phyloP scores from a whole-genome alignment of 2,888 invertebrate species.

The Phasia obesa region DNA sequence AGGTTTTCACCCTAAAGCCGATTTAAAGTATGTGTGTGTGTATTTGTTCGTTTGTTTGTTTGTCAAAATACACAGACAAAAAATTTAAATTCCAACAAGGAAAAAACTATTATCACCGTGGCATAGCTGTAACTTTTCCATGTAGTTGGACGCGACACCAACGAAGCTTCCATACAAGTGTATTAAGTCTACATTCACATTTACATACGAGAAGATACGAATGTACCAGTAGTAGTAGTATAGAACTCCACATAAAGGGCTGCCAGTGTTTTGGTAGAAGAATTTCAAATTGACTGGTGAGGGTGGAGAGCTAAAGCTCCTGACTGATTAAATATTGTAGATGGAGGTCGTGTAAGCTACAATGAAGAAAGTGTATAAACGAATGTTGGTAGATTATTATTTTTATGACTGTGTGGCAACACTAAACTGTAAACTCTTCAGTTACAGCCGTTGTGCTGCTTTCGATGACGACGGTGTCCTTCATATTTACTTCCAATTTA shows the following conservation, averaged over 20 bases:
- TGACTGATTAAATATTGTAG: slow-evolving; percentile 49
- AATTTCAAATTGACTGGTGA: slow-evolving; percentile 19
- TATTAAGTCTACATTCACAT: not conserved
- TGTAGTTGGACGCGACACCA: no score
- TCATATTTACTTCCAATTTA: slow-evolving; percentile 59
- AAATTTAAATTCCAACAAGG: slow-evolving; percentile 43
- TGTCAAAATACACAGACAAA: slow-evolving; percentile 30
- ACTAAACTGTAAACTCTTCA: slow-evolving; percentile 43
- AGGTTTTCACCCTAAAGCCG: slow-evolving; percentile 68
- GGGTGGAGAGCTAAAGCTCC: slow-evolving; percentile 25
- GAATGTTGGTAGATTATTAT: slow-evolving; percentile 22
- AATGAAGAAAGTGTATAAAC: slow-evolving; percentile 3
- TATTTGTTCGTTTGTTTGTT: slow-evolving; percentile 26
- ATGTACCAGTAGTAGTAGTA: not conserved
- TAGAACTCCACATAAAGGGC: not conserved
- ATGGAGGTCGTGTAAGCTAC: slow-evolving; percentile 55
- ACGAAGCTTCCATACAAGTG: no score
- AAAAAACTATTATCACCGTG: slow-evolving; percentile 9
- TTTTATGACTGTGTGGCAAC: slow-evolving; percentile 37
- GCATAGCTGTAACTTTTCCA: no score
- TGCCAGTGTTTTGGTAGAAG: slow-evolving; percentile 6
- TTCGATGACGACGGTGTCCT: slow-evolving; percentile 48
- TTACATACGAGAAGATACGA: not conserved
- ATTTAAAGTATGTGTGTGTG: slow-evolving; percentile 19
- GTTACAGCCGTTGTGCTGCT: slow-evolving; percentile 47